Evolutionary conservation across 2,888 invertebrate species (phyloP).

Genomic region (Cheilosia soror): DNA sequence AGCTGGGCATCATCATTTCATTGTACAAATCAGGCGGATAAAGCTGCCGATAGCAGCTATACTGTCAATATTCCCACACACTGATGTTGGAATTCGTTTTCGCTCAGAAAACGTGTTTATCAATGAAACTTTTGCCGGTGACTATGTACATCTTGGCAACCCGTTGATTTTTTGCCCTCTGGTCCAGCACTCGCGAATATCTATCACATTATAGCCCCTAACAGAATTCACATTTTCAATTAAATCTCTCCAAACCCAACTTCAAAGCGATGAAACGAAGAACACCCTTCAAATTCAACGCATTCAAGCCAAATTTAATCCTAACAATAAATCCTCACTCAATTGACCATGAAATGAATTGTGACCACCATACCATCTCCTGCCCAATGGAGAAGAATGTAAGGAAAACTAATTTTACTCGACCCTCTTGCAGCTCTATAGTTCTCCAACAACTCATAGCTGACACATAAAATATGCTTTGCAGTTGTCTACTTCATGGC

Average conservation of each 20-base stretch:
- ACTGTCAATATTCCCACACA: too few species aligned
- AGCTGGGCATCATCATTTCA: too few species aligned
- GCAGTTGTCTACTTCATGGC: conserved; percentile 48
- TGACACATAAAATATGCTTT: conserved; percentile 65
- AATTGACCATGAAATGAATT: conserved; percentile 71
- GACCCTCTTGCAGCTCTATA: conserved; percentile 1
- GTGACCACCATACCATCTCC: conserved; percentile 42
- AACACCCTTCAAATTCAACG: conserved; percentile 9
- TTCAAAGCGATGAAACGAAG: neutral
- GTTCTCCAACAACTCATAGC: conserved; percentile 38
- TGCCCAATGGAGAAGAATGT: conserved; percentile 20
- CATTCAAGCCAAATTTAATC: neutral
- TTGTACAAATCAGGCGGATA: too few species aligned
- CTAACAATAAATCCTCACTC: conserved; percentile 46
- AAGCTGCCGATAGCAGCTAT: too few species aligned
- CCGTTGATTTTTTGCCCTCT: too few species aligned
- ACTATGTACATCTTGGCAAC: too few species aligned
- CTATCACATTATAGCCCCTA: too few species aligned
- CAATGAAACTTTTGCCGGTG: too few species aligned
- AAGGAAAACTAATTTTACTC: conserved; percentile 63
- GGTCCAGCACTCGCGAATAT: too few species aligned
- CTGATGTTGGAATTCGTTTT: too few species aligned
- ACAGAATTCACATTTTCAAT: neutral
- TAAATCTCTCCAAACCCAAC: neutral
- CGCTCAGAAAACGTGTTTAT: too few species aligned